A percentile compares a stretch with the other conserved stretches of the same genome.
Conservation (phyloP, 2,888 invertebrate species). For the Pheosia gnoma region DNA sequence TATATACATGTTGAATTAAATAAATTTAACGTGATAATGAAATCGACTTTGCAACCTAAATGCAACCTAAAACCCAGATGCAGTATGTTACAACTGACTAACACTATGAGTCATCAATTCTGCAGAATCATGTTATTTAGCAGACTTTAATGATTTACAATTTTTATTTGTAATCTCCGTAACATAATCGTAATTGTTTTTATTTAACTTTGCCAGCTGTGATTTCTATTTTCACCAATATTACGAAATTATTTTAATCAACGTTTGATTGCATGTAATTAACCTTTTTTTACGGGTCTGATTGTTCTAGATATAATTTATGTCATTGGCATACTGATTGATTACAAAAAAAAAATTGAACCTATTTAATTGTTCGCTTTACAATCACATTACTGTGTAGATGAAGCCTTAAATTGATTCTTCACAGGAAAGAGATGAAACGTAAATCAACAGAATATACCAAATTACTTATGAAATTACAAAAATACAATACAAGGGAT, state of each 20-base stretch:
- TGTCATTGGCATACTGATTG: background rate
- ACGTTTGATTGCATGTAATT: slow-evolving; percentile 35
- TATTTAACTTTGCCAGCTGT: slow-evolving; percentile 20
- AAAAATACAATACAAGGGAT: slow-evolving; percentile 14
- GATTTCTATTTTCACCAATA: slow-evolving; percentile 20
- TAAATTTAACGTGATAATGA: no score
- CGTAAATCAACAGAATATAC: slow-evolving; percentile 53
- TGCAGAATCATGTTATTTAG: no score
- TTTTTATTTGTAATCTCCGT: background rate
- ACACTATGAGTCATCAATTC: no score
- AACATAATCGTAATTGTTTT: slow-evolving; percentile 19
- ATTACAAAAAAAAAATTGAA: background rate
- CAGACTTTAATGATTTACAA: no score
- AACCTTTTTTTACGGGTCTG: slow-evolving; percentile 25
- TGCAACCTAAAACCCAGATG: no score
- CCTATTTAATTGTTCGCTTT: slow-evolving; percentile 5
- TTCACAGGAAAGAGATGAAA: slow-evolving; percentile 60
- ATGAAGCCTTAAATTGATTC: slow-evolving; percentile 55
- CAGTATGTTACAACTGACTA: no score
- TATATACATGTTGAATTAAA: background rate
- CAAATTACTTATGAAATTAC: slow-evolving; percentile 12
- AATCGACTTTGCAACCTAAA: no score
- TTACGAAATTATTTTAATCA: slow-evolving; percentile 22
- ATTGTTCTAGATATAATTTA: background rate
- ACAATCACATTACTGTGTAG: slow-evolving; percentile 16